Evolutionary conservation across 92 coral and sea anemone species (phyloP), one percentile per base, ranked within the genome.

Genomic region (Actinostola sp.): DNA sequence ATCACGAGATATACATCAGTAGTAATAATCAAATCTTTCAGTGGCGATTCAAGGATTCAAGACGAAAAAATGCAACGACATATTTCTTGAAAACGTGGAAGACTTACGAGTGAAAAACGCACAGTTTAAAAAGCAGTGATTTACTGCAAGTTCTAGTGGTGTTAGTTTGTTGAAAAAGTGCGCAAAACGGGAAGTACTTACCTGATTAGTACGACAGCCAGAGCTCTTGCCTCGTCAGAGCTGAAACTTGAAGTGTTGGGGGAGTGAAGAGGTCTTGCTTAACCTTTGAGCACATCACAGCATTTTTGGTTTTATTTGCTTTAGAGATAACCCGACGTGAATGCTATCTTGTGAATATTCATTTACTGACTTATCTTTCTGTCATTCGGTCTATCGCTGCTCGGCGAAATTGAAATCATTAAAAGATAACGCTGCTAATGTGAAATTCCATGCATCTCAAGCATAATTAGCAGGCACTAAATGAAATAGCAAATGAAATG

Each of bases 341-440:
- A n/a, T 31, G 50, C 61, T 68, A 68, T 32, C 74, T n/a, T 19
- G 30, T 68, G 57, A 35, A 68, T 68, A 68, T 68, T 68, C 42
- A 68, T 68, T 68, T 51, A 49, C 45, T 13, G 24, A 68, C 1
- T 49, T 68, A 68, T 68, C 74, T 67, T 68, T 68, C 74, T 68
- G 61, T 50, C 74, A 50, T 6, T 62, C 26, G 25, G 48, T 35
- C 34, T 61, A 61, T 61, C 66, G 16, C 48, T n/a, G 44, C 29
- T 34, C 39, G 17, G 59, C 39, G 43, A 51, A 11, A 27, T 31
- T 19, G 42, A 53, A 68, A 8, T 52, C 33, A 50, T 39, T 64
- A 39, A 51, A 24, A 33, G 74, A 68, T 68, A 68, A 33, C 48
- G 41, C 13, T 30, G 12, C 43, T 68, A 51, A 50, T 33, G 50